Evolutionary conservation across 2,797 vertebrate species (phyloP).

Genomic region (Alca torda): DNA sequence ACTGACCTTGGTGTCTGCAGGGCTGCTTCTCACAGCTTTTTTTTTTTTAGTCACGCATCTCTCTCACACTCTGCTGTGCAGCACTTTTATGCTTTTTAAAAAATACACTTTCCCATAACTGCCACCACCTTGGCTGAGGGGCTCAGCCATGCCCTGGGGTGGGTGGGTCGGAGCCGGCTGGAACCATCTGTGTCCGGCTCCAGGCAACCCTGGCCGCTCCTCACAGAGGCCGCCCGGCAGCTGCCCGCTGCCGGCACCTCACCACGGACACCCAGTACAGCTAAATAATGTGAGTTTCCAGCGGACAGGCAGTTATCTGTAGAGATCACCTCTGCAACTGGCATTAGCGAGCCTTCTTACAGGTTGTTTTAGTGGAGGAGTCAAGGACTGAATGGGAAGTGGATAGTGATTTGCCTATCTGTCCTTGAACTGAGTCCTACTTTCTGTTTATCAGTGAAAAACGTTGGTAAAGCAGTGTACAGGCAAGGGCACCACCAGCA

Average conservation of each 20-base stretch:
- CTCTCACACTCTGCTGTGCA: background rate
- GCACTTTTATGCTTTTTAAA: background rate
- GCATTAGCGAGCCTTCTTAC: background rate
- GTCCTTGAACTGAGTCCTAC: background rate
- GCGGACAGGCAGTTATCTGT: background rate
- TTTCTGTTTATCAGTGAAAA: background rate
- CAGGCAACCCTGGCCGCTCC: rapidly evolving
- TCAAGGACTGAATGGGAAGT: background rate
- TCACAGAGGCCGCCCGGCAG: rapidly evolving
- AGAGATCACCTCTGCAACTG: background rate
- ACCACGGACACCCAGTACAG: background rate
- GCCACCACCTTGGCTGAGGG: rapidly evolving
- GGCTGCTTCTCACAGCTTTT: background rate
- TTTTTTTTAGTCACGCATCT: background rate
- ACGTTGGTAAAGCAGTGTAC: background rate
- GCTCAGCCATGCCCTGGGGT: background rate
- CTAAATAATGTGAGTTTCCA: background rate
- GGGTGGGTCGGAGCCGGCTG: rapidly evolving
- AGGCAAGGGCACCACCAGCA: background rate
- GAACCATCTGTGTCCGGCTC: rapidly evolving
- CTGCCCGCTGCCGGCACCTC: too few species aligned
- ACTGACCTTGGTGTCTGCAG: background rate
- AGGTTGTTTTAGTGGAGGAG: background rate
- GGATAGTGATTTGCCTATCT: background rate
- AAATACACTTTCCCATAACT: background rate